phyloP scores from a whole-genome alignment of 2,797 vertebrate species.

The Enteromius thamalakanensis region DNA sequence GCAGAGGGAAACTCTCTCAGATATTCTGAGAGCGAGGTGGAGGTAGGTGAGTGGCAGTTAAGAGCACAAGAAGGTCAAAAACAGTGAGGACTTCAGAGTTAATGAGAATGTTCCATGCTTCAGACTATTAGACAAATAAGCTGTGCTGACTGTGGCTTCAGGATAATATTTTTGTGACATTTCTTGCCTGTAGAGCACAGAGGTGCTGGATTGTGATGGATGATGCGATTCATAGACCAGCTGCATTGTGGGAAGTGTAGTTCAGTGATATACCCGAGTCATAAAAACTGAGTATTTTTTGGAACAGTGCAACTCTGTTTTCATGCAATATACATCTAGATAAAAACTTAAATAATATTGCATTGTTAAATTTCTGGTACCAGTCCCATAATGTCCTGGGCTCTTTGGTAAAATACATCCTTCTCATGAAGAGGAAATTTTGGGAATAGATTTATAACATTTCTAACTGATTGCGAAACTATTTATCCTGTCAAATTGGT shows the following conservation, averaged over 20 bases:
- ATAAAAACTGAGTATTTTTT: background rate
- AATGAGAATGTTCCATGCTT: constrained; percentile 79
- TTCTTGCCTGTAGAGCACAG: constrained; percentile 50
- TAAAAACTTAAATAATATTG: background rate
- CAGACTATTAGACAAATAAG: constrained; percentile 58
- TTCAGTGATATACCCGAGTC: constrained; percentile 38
- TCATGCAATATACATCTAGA: background rate
- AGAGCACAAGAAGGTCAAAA: constrained; percentile 53
- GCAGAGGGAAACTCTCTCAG: constrained; percentile 81
- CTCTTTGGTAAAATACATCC: background rate
- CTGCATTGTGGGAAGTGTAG: constrained; percentile 43
- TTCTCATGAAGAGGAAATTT: background rate
- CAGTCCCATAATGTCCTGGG: background rate
- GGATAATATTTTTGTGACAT: constrained; percentile 63
- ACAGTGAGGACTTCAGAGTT: constrained; percentile 64
- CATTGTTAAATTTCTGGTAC: background rate
- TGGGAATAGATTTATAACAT: background rate
- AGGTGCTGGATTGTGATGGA: constrained; percentile 47
- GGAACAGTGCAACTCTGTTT: background rate
- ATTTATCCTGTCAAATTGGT: background rate
- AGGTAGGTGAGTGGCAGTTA: constrained; percentile 61
- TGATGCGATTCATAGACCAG: constrained; percentile 25
- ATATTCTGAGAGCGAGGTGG: constrained; percentile 46
- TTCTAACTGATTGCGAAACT: background rate
- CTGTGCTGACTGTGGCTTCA: constrained; percentile 52